Conservation (phyloP, 2,888 invertebrate species). For the Phyto melanocephala region DNA sequence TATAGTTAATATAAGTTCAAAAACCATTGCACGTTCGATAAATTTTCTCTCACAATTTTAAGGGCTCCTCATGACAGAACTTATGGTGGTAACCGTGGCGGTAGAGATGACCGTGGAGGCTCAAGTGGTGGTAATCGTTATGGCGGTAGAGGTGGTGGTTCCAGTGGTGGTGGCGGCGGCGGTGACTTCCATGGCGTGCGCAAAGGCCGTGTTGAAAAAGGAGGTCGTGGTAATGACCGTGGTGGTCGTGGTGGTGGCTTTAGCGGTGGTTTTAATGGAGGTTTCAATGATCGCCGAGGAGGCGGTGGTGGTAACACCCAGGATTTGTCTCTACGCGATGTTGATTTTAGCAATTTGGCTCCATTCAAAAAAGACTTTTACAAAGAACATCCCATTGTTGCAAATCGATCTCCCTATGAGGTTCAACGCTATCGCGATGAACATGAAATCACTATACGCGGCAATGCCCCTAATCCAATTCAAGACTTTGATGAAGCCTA, state of each 20-base stretch:
- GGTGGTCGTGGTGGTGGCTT: constrained; percentile 70
- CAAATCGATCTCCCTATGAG: constrained; percentile 84
- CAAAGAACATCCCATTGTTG: constrained; percentile 84
- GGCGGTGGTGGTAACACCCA: constrained; percentile 83
- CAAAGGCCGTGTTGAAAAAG: constrained; percentile 75
- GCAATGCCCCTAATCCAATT: constrained; percentile 87
- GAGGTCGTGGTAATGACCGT: constrained; percentile 65
- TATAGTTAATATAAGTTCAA: too few species aligned
- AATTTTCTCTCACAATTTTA: background rate
- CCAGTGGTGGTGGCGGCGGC: constrained; percentile 98
- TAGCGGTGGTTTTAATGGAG: constrained; percentile 87
- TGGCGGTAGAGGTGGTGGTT: constrained; percentile 88
- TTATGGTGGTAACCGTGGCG: constrained; percentile 71
- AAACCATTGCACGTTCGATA: too few species aligned
- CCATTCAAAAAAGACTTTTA: constrained; percentile 93
- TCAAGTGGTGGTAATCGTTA: constrained; percentile 94
- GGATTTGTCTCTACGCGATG: constrained; percentile 89
- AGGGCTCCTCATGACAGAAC: constrained; percentile 78
- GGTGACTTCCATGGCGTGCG: constrained; percentile 83
- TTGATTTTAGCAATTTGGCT: constrained; percentile 82
- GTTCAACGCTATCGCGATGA: constrained; percentile 84
- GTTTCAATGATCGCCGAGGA: constrained; percentile 89
- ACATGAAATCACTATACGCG: constrained; percentile 88
- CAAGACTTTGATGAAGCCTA: constrained; percentile 88
- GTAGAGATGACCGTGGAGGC: constrained; percentile 87